Conservation (phyloP, 2,888 invertebrate species). For the Adela reaumurella region DNA sequence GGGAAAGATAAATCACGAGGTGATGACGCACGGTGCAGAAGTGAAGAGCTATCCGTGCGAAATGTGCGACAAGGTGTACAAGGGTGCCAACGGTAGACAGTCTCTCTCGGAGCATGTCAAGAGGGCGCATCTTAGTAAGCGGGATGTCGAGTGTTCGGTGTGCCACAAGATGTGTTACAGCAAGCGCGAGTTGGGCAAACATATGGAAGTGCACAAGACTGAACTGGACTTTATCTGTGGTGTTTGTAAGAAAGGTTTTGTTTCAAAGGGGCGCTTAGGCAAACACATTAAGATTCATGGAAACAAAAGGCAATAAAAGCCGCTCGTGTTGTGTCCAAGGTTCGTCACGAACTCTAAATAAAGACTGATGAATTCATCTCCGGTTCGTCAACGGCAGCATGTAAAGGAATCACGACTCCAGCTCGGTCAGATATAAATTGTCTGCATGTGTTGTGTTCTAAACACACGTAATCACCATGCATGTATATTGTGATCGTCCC, state of each 20-base stretch:
- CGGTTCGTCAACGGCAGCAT: no score
- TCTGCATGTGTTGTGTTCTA: no score
- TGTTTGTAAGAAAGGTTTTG: not conserved
- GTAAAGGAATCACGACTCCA: no score
- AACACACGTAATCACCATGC: no score
- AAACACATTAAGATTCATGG: no score
- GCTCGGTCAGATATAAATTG: no score
- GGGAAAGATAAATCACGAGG: not conserved
- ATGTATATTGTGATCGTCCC: no score
- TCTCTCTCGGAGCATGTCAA: slow-evolving; percentile 37
- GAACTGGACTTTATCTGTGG: not conserved
- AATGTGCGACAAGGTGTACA: slow-evolving; percentile 37
- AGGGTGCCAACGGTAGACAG: slow-evolving; percentile 34
- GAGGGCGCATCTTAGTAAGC: slow-evolving; percentile 32
- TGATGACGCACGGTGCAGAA: not conserved
- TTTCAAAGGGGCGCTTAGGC: not conserved
- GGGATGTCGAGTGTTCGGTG: not conserved
- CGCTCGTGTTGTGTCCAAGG: no score
- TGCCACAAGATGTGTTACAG: not conserved
- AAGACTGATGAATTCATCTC: no score
- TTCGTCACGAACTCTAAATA: no score
- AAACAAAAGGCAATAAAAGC: no score
- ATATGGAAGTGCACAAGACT: not conserved
- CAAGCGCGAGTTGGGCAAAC: not conserved
- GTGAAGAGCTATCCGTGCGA: slow-evolving; percentile 33